These are phyloP conservation scores for Tenodera sinensis DNA, from an alignment of 2,888 invertebrate species.

Conservation along the genomic window DNA sequence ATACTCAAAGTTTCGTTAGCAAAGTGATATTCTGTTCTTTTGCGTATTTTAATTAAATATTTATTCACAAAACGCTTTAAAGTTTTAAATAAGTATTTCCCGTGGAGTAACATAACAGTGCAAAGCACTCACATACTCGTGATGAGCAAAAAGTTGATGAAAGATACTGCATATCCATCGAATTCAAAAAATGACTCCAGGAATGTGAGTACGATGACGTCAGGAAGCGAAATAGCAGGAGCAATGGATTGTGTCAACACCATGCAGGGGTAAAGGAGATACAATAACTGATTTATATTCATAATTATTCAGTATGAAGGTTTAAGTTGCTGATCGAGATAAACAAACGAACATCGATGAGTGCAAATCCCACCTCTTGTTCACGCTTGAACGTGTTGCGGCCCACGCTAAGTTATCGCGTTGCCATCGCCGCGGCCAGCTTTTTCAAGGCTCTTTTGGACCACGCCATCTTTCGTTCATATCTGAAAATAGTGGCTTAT, in stretches of 20 bases:
- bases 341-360: neutral
- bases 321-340: neutral
- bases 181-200: neutral
- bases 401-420: neutral
- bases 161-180: no score
- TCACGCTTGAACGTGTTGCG: neutral
- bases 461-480: no score
- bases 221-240: neutral
- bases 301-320: neutral
- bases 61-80: no score
- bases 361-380: neutral
- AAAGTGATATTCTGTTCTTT: no score
- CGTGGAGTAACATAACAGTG: no score
- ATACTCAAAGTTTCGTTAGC: no score
- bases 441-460: neutral
- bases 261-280: neutral
- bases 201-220: neutral
- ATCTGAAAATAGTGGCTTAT: no score
- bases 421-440: neutral
- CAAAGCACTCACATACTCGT: no score
- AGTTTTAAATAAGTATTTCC: no score
- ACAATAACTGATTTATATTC: neutral
- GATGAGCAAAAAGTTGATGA: no score
- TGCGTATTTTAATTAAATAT: no score
- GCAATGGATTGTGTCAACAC: neutral